A percentile compares a stretch with the other conserved stretches of the same genome.
These are phyloP conservation scores for Suillia variegata DNA, from an alignment of 2,888 invertebrate species.

Conservation along the genomic window DNA sequence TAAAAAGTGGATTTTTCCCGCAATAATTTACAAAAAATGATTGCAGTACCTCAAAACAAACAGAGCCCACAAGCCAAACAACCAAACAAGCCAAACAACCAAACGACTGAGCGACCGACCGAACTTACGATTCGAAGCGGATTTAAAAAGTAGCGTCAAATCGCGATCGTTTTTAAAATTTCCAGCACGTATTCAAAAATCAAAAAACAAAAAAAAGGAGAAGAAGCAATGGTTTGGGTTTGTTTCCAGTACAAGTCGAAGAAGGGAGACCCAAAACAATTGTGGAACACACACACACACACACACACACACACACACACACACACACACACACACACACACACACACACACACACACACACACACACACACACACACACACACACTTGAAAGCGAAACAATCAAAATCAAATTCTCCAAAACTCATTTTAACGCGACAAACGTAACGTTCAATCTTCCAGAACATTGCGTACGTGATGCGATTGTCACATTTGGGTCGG, in stretches of 20 bases:
- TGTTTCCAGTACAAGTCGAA: not conserved
- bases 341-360: not conserved
- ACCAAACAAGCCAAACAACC: constrained; percentile 1
- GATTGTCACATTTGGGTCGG: constrained; percentile 49
- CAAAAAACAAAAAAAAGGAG: constrained; percentile 4
- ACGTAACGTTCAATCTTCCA: constrained; percentile 59
- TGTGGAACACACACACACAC: constrained; percentile 5
- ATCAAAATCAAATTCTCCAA: constrained; percentile 51
- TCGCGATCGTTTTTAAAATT: constrained; percentile 17
- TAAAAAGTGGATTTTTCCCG: constrained; percentile 21
- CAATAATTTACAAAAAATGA: constrained; percentile 18
- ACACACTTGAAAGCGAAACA: constrained; percentile 35
- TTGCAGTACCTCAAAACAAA: not conserved
- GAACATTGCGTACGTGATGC: constrained; percentile 56
- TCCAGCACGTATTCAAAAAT: constrained; percentile 24
- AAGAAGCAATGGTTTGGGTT: not conserved
- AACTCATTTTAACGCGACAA: constrained; percentile 56
- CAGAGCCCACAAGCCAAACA: not conserved
- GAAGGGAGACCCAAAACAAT: constrained; percentile 2
- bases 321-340: constrained; percentile 2
- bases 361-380: not conserved
- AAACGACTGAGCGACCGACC: no score
- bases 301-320: not conserved
- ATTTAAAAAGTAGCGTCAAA: constrained; percentile 8
- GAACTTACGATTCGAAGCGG: no score